A percentile compares a stretch with the other conserved stretches of the same genome.
Evolutionary conservation across 2,113 vertebrate genomes (phyloP).

Genomic region (Prinia subflava): DNA sequence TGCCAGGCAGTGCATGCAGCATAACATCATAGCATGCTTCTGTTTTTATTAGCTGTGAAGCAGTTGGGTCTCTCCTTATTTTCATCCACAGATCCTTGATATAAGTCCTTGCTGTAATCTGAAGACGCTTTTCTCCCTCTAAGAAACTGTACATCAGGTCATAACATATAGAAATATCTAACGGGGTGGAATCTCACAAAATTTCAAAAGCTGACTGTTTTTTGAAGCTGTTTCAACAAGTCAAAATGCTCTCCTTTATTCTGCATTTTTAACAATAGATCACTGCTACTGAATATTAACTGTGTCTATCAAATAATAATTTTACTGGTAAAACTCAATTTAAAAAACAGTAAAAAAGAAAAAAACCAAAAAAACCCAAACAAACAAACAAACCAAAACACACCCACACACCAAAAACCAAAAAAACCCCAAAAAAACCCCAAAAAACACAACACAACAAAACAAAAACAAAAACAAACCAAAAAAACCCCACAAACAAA

Average conservation of each 20-base stretch:
- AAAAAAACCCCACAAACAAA: too few relatives aligned
- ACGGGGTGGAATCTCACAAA: background rate
- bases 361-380: too few relatives aligned
- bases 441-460: background rate
- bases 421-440: too few relatives aligned
- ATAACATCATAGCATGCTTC: constrained; percentile 45
- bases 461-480: too few relatives aligned
- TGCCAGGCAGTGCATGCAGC: constrained; percentile 66
- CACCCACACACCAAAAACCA: too few relatives aligned
- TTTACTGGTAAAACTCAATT: background rate
- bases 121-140: background rate
- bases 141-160: background rate
- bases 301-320: background rate
- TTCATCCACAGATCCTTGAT: background rate
- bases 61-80: constrained; percentile 7
- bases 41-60: constrained; percentile 23
- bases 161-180: background rate
- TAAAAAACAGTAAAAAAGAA: background rate
- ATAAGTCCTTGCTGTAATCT: background rate
- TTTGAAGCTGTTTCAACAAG: background rate
- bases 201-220: background rate
- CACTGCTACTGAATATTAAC: background rate
- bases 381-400: too few relatives aligned
- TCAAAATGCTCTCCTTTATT: background rate
- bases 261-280: background rate